Evolutionary conservation across 2,797 vertebrate genomes (phyloP).

Genomic region (Tenualosa ilisha): DNA sequence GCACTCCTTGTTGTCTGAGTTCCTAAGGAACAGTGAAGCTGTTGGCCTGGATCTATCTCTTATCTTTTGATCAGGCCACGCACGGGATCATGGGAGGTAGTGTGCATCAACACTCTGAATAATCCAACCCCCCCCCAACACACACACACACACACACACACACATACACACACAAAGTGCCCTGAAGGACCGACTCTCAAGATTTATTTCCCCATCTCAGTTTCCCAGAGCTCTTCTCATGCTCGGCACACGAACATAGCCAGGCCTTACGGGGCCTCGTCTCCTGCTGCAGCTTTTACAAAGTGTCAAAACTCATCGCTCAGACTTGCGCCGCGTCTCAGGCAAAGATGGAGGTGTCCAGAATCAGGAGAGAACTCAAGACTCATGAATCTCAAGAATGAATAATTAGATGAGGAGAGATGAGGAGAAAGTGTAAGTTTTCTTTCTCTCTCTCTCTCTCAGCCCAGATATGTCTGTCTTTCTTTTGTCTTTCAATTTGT

Average conservation of each 20-base stretch:
- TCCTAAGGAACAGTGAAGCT: background rate
- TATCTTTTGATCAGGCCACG: background rate
- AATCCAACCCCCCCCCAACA: background rate
- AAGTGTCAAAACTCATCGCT: background rate
- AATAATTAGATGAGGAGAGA: background rate
- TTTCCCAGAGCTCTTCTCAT: background rate
- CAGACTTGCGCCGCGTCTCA: background rate
- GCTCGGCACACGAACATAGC: background rate
- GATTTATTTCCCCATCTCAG: background rate
- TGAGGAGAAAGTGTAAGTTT: background rate
- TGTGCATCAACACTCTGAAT: background rate
- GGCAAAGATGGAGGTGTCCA: background rate
- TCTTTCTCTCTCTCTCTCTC: background rate
- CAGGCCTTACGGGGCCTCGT: background rate
- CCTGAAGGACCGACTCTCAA: background rate
- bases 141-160: too few species aligned
- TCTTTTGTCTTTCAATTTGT: background rate
- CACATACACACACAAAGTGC: background rate
- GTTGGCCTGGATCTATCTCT: background rate
- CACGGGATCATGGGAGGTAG: background rate
- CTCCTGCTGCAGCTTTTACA: background rate
- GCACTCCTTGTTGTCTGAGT: background rate
- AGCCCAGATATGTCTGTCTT: background rate
- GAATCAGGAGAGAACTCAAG: background rate
- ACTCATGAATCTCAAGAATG: background rate